These are phyloP conservation scores for Parnassius mnemosyne DNA, from an alignment of 2,888 invertebrate species.

Conservation along the genomic window DNA sequence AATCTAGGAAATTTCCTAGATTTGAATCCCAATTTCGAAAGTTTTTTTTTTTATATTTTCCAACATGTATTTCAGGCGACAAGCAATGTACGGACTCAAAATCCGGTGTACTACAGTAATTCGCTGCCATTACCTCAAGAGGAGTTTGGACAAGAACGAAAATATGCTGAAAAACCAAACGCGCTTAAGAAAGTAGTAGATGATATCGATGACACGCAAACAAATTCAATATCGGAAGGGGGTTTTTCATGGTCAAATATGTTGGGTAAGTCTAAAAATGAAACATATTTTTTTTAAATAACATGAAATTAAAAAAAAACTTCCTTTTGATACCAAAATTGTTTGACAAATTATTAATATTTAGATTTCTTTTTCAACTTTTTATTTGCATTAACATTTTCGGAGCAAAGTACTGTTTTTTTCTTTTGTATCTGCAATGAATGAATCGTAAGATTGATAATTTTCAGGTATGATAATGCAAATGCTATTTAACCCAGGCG, in stretches of 20 bases:
- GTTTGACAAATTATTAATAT: no score
- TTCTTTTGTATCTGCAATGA: neutral
- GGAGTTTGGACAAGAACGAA: slow-evolving; percentile 82
- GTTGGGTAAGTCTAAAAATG: slow-evolving; percentile 76
- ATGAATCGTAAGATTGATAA: slow-evolving; percentile 2
- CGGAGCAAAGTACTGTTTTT: no score
- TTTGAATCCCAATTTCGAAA: no score
- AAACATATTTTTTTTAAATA: neutral
- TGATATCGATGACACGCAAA: slow-evolving; percentile 89
- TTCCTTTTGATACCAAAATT: no score
- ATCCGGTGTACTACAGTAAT: slow-evolving; percentile 73
- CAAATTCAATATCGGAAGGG: slow-evolving; percentile 88
- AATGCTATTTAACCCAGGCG: slow-evolving; percentile 88
- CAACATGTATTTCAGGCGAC: slow-evolving; percentile 49
- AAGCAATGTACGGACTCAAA: slow-evolving; percentile 71
- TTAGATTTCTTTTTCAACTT: no score
- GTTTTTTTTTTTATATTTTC: no score
- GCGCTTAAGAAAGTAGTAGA: slow-evolving; percentile 93
- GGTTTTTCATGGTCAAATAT: slow-evolving; percentile 95
- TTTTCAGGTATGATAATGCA: slow-evolving; percentile 88
- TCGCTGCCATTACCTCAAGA: slow-evolving; percentile 57
- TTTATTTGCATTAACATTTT: no score
- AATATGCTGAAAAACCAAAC: slow-evolving; percentile 94
- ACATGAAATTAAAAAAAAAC: no score
- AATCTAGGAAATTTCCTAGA: no score